phyloP scores from a whole-genome alignment of 2,888 invertebrate genomes.

The Dascillus cervinus region DNA sequence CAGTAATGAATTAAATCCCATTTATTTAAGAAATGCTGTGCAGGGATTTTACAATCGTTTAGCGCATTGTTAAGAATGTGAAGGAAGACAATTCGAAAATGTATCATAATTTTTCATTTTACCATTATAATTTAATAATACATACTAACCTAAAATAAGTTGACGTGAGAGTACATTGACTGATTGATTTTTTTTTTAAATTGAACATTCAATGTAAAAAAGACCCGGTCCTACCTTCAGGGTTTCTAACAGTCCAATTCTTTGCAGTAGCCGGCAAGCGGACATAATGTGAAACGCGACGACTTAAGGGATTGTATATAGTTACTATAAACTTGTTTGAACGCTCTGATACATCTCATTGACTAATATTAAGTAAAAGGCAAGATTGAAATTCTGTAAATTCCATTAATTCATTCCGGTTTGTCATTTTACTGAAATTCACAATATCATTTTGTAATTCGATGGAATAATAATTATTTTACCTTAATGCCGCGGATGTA shows the following conservation, averaged over 20 bases:
- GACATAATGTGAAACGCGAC: slow-evolving; percentile 50
- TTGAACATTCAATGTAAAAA: not conserved
- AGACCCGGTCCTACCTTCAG: slow-evolving; percentile 49
- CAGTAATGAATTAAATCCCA: too few species aligned
- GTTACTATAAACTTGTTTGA: slow-evolving; percentile 60
- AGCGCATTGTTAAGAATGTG: too few species aligned
- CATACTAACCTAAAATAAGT: slow-evolving; percentile 46
- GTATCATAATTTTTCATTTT: too few species aligned
- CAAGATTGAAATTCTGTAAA: slow-evolving; percentile 48
- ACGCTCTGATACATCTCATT: slow-evolving; percentile 60
- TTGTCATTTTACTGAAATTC: too few species aligned
- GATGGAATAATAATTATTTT: too few species aligned
- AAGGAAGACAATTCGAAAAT: too few species aligned
- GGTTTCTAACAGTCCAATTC: slow-evolving; percentile 55
- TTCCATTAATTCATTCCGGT: slow-evolving; percentile 13
- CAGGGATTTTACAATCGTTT: too few species aligned
- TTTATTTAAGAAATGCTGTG: too few species aligned
- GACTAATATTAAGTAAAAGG: slow-evolving; percentile 65
- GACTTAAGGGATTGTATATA: slow-evolving; percentile 75
- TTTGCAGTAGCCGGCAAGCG: slow-evolving; percentile 54
- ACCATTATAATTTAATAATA: too few species aligned
- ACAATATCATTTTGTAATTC: too few species aligned
- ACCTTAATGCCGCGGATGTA: slow-evolving; percentile 53
- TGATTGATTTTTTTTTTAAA: not conserved
- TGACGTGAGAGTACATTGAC: too few species aligned